Percentiles rank a stretch among this genome's conserved stretches.
phyloP scores from a whole-genome alignment of 1,140 invertebrate species.

The Cheumatopsyche charites region DNA sequence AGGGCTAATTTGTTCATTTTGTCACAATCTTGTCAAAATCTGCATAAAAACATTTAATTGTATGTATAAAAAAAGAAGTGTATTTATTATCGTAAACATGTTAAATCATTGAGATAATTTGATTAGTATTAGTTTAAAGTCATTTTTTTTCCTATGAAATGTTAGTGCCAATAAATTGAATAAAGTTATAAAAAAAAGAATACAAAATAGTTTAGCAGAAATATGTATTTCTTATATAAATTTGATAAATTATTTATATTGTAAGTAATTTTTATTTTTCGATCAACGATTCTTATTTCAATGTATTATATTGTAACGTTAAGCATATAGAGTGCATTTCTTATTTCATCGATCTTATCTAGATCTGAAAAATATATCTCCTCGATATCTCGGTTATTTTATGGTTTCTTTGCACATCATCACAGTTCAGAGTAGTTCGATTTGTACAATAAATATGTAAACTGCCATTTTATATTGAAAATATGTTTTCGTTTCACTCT shows the following conservation, averaged over 20 bases:
- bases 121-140: background rate
- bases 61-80: background rate
- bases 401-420: too few relatives aligned
- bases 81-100: background rate
- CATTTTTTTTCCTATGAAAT: constrained; percentile 10
- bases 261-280: constrained; percentile 8
- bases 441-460: too few relatives aligned
- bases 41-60: background rate
- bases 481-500: too few relatives aligned
- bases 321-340: too few relatives aligned
- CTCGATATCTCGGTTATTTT: too few relatives aligned
- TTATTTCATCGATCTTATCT: too few relatives aligned
- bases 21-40: background rate
- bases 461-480: too few relatives aligned
- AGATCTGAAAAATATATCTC: too few relatives aligned
- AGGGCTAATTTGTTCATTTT: constrained; percentile 11
- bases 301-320: too few relatives aligned
- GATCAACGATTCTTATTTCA: background rate
- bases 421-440: too few relatives aligned
- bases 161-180: constrained; percentile 15
- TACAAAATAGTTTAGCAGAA: constrained; percentile 3
- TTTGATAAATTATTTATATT: background rate
- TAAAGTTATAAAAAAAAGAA: background rate
- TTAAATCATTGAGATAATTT: background rate
- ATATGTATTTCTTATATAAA: constrained; percentile 2